Evolutionary conservation across 2,113 vertebrate genomes (phyloP).

Genomic region (Acanthochromis polyacanthus): DNA sequence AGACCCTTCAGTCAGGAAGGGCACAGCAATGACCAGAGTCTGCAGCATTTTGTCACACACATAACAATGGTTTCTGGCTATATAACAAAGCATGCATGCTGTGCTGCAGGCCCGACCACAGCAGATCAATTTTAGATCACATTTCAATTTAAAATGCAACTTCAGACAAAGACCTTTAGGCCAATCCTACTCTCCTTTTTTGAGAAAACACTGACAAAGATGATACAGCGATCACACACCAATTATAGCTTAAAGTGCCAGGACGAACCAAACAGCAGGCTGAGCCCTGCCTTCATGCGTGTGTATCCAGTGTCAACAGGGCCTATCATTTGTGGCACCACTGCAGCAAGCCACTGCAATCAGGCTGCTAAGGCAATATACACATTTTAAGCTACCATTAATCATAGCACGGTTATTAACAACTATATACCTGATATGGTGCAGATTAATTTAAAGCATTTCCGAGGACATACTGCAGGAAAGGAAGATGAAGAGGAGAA

Average conservation of each 20-base stretch:
- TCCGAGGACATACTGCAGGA: neutral
- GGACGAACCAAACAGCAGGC: neutral
- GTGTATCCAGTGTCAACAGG: conserved; percentile 42
- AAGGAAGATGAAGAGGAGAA: neutral
- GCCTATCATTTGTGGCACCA: neutral
- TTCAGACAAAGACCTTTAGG: neutral
- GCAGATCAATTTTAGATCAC: neutral
- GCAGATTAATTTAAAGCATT: neutral
- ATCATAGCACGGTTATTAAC: rapidly evolving
- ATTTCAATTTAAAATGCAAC: neutral
- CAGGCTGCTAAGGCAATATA: neutral
- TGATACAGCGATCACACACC: neutral
- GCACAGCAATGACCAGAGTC: conserved; percentile 3
- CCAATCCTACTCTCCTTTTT: neutral
- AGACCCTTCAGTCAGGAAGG: conserved; percentile 7
- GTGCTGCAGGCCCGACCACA: no score
- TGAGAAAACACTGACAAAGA: neutral
- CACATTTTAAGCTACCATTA: neutral
- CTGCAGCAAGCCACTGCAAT: conserved; percentile 55
- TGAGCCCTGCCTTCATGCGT: neutral
- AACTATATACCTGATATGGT: rapidly evolving
- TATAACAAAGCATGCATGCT: neutral
- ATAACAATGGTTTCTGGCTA: neutral
- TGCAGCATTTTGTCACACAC: neutral
- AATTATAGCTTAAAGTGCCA: neutral